Conservation (phyloP, 1,140 invertebrate species). For the Zaprionus inermis region DNA sequence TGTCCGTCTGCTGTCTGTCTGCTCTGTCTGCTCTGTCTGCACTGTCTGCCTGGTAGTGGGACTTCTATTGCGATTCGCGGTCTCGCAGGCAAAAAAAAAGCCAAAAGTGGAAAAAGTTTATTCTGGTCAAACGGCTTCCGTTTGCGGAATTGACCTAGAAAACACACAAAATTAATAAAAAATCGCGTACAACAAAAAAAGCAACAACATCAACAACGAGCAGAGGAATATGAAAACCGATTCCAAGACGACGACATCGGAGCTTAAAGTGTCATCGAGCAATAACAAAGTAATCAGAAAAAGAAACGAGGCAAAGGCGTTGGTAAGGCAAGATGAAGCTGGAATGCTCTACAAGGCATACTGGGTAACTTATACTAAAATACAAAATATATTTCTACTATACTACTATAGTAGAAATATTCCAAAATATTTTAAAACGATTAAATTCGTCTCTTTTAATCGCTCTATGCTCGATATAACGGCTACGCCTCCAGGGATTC, state of each 20-base stretch:
- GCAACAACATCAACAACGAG: not conserved
- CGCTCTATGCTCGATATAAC: not conserved
- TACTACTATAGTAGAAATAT: not conserved
- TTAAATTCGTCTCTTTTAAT: not conserved
- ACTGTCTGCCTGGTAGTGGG: not conserved
- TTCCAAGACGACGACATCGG: constrained; percentile 29
- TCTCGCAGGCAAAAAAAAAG: constrained; percentile 37
- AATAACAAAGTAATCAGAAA: constrained; percentile 51
- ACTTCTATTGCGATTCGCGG: constrained; percentile 10
- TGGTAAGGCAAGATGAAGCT: not conserved
- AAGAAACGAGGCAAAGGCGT: constrained; percentile 16
- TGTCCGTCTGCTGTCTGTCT: not conserved
- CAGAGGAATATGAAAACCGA: constrained; percentile 18
- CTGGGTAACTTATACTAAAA: not conserved
- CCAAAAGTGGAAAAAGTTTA: constrained; percentile 69
- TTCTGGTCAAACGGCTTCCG: constrained; percentile 77
- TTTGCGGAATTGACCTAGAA: constrained; percentile 75
- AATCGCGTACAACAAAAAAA: constrained; percentile 37
- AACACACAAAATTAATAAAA: constrained; percentile 71
- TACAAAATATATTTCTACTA: not conserved
- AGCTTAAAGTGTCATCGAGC: constrained; percentile 49
- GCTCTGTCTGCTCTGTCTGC: constrained; percentile 1
- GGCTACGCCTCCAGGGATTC: not conserved
- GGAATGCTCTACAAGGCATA: constrained; percentile 25
- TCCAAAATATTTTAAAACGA: not conserved